Conservation (phyloP, 2,888 invertebrate species). For the Mallateleia sp. region DNA sequence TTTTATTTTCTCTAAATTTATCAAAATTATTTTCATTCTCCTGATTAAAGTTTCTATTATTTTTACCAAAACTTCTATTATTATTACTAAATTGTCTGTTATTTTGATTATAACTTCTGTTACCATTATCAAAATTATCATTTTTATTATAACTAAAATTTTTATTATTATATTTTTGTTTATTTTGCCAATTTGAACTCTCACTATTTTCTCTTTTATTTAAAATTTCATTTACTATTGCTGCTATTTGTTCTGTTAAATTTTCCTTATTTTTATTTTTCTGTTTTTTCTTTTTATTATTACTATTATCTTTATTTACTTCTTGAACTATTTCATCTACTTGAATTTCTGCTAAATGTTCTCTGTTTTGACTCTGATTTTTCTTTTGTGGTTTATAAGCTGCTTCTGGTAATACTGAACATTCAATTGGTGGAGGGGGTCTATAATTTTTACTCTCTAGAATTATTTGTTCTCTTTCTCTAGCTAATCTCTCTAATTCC, state of each 20-base stretch:
- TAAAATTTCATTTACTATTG: background rate
- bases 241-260: background rate
- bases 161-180: no score
- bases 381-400: slow-evolving; percentile 14
- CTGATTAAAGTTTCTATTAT: background rate
- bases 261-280: background rate
- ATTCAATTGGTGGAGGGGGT: slow-evolving; percentile 6
- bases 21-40: no score
- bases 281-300: background rate
- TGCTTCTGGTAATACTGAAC: slow-evolving; percentile 23
- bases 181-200: no score
- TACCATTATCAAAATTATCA: no score
- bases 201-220: background rate
- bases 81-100: background rate
- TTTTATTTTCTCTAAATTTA: no score
- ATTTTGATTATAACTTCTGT: no score
- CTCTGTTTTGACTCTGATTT: background rate
- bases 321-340: background rate
- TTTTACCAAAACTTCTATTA: background rate
- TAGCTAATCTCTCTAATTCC: slow-evolving; percentile 17
- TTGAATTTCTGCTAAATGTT: background rate
- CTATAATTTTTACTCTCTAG: background rate
- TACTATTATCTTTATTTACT: background rate
- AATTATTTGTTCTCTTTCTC: slow-evolving; percentile 22
- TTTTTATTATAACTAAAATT: no score